These are phyloP conservation scores for Hyla sarda DNA, from an alignment of 2,113 vertebrate species.

Conservation along the genomic window DNA sequence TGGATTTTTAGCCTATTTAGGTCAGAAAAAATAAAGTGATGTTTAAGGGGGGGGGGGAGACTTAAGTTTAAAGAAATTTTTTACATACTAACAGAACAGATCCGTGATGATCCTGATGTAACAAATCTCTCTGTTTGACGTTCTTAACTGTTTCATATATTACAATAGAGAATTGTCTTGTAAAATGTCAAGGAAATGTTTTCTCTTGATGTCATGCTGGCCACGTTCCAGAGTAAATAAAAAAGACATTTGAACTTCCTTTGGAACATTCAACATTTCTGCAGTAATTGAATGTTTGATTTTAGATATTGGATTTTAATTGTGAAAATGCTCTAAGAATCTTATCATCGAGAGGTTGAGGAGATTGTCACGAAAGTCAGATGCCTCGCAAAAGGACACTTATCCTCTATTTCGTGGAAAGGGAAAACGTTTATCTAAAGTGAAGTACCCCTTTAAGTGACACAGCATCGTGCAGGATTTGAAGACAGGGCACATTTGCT, in stretches of 20 bases:
- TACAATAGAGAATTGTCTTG: constrained; percentile 16
- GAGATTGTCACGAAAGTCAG: too few species aligned
- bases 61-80: neutral
- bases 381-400: too few species aligned
- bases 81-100: neutral
- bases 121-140: constrained; percentile 7
- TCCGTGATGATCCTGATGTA: neutral
- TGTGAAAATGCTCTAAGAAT: neutral
- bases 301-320: constrained; percentile 5
- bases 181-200: constrained; percentile 32
- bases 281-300: neutral
- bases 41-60: neutral
- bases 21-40: neutral
- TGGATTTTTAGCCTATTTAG: too few species aligned
- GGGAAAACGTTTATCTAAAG: too few species aligned
- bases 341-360: neutral
- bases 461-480: too few species aligned
- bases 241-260: constrained; percentile 29
- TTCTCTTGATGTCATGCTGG: constrained; percentile 19
- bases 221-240: constrained; percentile 1
- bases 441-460: too few species aligned
- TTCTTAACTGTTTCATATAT: constrained; percentile 22
- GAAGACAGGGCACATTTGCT: too few species aligned
- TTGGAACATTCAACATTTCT: neutral
- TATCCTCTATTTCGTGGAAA: too few species aligned